These are phyloP conservation scores for Oceanodroma leucorhoa DNA, from an alignment of 2,797 vertebrate species.

Conservation along the genomic window DNA sequence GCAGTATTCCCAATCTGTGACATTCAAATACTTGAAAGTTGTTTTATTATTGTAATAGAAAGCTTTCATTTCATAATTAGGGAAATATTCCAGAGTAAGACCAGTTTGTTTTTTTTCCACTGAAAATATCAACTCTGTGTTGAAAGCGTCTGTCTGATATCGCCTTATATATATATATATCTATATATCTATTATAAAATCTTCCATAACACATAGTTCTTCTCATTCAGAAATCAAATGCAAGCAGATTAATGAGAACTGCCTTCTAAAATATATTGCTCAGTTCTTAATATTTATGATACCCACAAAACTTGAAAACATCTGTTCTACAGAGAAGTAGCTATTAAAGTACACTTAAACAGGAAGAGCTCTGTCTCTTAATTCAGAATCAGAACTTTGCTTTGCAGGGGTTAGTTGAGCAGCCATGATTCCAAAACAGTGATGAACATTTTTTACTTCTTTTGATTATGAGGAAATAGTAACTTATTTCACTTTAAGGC, in stretches of 20 bases:
- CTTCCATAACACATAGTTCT: not conserved
- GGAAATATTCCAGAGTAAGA: constrained; percentile 9
- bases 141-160: not conserved
- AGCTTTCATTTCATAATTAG: not conserved
- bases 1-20: not conserved
- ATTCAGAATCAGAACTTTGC: constrained; percentile 12
- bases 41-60: not conserved
- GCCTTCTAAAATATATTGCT: constrained; percentile 36
- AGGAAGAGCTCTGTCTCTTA: constrained; percentile 4
- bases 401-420: constrained; percentile 22
- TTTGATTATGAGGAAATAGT: not conserved
- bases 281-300: constrained; percentile 62
- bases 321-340: constrained; percentile 53
- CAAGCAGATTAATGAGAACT: constrained; percentile 57
- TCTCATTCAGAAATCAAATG: constrained; percentile 18
- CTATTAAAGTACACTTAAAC: constrained; percentile 42
- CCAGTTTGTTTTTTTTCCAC: not conserved
- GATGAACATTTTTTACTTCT: not conserved
- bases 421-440: constrained; percentile 27
- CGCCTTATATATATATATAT: not conserved
- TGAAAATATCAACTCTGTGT: not conserved
- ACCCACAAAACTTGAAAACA: constrained; percentile 53
- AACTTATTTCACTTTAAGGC: not conserved
- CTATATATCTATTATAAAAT: not conserved
- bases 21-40: not conserved